Base-by-base conservation (phyloP, 1,140 invertebrate species). In the Panulirus ornatus region DNA sequence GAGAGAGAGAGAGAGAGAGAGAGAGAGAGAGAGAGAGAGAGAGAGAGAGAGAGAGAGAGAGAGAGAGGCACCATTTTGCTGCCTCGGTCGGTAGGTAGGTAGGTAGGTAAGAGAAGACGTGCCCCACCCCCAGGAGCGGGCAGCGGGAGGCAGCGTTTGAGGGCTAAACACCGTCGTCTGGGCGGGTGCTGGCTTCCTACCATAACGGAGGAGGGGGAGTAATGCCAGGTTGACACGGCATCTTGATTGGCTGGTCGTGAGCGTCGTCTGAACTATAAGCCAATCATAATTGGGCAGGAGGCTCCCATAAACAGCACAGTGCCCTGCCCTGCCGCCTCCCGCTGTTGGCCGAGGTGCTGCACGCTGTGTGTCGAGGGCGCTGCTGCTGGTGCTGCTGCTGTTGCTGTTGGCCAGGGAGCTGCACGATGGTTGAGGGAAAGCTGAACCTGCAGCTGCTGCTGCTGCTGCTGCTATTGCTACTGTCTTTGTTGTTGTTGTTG, bases 241-340 rank as follows among this genome's bases (percentile, higher is more conserved):
- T 66, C 30, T 83, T 83, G 79, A 83, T 83, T 83, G 79, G 79
- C 79, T 42, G 51, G 79, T 83, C 79, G 79, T 83, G 79, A 83
- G 79, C 40, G n/a, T 40, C 54, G 79, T 83, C 79, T 63, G 30
- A 83, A 54, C 79, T 54, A 83, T 83, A 63, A 83, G 79, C 79
- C 79, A 83, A 83, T 83, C 79, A 83, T 83, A 83, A 83, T 83
- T 83, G 44, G 51, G 79, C 36, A 63, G 79, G 79, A 63, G 44
- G 51, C 79, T 83, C 79, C 79, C 79, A 58, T 83, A 54, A 83
- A 83, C 79, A 83, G 42, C 51, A 83, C 51, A 54, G 27, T 81
- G n/a, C n/a, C n/a, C 38, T 66, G 79, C 16, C 54, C 79, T 34
- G 63, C 58, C 38, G 36, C 38, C 51, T 51, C 51, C 38, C 27